Percentiles rank a stretch among this genome's conserved stretches.
phyloP scores from a whole-genome alignment of 2,113 vertebrate genomes.

The Campylomormyrus tamandua region DNA sequence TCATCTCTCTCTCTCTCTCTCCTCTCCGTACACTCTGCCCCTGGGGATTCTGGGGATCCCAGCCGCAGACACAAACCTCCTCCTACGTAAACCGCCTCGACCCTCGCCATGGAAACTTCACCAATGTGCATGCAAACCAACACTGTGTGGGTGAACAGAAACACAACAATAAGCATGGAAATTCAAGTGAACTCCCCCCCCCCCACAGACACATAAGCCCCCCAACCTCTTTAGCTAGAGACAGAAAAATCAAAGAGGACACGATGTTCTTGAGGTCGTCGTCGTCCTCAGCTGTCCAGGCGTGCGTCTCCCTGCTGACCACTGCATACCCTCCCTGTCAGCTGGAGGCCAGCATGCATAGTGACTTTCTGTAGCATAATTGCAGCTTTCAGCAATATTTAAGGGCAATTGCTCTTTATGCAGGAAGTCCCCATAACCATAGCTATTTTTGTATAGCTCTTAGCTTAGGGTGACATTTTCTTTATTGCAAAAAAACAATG shows the following conservation, averaged over 20 bases:
- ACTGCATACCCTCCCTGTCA: neutral
- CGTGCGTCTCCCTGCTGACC: neutral
- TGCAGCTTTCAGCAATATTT: neutral
- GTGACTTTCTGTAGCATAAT: neutral
- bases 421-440: neutral
- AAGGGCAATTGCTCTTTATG: neutral
- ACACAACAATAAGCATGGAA: slow-evolving; percentile 10
- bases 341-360: neutral
- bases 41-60: slow-evolving; percentile 20
- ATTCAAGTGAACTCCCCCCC: neutral
- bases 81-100: neutral
- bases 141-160: neutral
- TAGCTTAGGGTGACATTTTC: neutral
- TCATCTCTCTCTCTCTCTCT: neutral
- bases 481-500: neutral
- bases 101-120: slow-evolving; percentile 9
- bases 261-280: neutral
- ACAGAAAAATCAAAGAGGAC: neutral
- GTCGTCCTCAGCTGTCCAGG: neutral
- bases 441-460: neutral
- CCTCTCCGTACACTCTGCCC: neutral
- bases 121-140: neutral
- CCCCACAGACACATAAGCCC: neutral
- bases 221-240: neutral
- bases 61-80: slow-evolving; percentile 17